Conservation (phyloP, 2,888 invertebrate species). For the Conops quadrifasciatus region DNA sequence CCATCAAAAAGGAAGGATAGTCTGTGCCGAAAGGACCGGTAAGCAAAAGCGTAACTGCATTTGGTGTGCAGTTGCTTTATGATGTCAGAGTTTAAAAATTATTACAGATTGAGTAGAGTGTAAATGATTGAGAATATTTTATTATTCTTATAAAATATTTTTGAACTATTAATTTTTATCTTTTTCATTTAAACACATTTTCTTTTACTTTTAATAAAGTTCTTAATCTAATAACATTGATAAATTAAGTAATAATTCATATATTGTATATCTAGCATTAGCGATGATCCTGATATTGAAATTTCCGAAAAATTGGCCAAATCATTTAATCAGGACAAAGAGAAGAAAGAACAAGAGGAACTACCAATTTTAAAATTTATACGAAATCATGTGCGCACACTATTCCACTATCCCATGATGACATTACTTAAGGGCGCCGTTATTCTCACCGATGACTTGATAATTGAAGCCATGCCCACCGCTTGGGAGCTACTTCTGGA, state of each 20-base stretch:
- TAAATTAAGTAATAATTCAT: not conserved
- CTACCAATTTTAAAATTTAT: slow-evolving; percentile 82
- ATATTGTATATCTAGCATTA: slow-evolving; percentile 49
- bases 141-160: not conserved
- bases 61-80: not conserved
- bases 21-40: slow-evolving; percentile 75
- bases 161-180: not conserved
- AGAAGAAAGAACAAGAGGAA: slow-evolving; percentile 69
- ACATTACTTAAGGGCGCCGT: slow-evolving; percentile 89
- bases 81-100: not conserved
- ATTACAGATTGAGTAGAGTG: too few relatives aligned
- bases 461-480: slow-evolving; percentile 86
- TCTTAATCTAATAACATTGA: too few relatives aligned
- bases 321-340: slow-evolving; percentile 62
- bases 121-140: too few relatives aligned
- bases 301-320: slow-evolving; percentile 61
- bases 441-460: slow-evolving; percentile 86
- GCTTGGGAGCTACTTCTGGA: slow-evolving; percentile 96
- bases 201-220: not conserved
- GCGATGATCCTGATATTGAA: slow-evolving; percentile 63
- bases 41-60: slow-evolving; percentile 34
- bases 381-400: slow-evolving; percentile 80
- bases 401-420: slow-evolving; percentile 90
- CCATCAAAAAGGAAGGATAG: slow-evolving; percentile 82
- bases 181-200: too few relatives aligned